A percentile compares a stretch with the other conserved stretches of the same genome.
Conservation (phyloP, 23 tunicate genomes). For the Phallusia fumigata region DNA sequence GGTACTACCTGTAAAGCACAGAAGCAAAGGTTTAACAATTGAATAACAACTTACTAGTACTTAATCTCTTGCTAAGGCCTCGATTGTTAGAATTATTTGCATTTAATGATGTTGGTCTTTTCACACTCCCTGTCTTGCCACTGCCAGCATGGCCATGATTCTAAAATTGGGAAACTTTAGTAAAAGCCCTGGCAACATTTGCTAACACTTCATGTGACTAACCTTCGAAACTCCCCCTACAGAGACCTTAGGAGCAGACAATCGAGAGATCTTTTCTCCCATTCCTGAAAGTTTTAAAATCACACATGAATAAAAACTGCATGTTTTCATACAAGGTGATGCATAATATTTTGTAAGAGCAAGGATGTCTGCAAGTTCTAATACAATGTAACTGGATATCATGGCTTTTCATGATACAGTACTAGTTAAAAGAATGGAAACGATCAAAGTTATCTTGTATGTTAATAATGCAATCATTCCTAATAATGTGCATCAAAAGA, state of each 20-base stretch:
- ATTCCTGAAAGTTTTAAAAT: background rate
- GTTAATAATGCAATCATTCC: too few relatives aligned
- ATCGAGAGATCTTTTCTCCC: background rate
- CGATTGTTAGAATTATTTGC: constrained; percentile 31
- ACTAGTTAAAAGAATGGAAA: too few relatives aligned
- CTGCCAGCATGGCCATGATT: background rate
- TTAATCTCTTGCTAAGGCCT: background rate
- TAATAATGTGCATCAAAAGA: too few relatives aligned
- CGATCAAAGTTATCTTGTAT: too few relatives aligned
- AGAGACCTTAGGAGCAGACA: background rate
- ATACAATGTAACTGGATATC: too few relatives aligned
- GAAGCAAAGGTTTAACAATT: too few relatives aligned
- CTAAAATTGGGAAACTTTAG: background rate
- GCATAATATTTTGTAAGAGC: too few relatives aligned
- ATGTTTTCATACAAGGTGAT: too few relatives aligned
- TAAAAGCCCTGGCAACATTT: too few relatives aligned
- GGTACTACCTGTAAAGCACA: too few relatives aligned
- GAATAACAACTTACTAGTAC: background rate
- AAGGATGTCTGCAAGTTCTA: too few relatives aligned
- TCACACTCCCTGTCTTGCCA: background rate
- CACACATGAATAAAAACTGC: background rate
- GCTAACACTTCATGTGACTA: background rate
- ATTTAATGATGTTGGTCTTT: constrained; percentile 31
- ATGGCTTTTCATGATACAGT: too few relatives aligned
- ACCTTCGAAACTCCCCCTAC: background rate